Base-by-base conservation (phyloP, 1,140 invertebrate genomes). In the Charaxes varanes region DNA sequence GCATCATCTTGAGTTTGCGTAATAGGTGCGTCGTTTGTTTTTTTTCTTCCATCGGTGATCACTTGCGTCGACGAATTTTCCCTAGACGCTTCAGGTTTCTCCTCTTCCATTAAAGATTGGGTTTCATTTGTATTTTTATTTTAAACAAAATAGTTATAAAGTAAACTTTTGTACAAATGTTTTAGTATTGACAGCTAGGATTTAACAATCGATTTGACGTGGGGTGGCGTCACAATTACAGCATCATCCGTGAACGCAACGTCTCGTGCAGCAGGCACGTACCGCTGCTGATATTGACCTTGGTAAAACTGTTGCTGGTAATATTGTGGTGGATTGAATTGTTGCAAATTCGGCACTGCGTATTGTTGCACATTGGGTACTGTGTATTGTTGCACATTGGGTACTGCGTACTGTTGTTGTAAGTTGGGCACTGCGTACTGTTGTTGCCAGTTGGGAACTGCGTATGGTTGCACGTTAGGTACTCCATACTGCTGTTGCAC, bases 181-280 rank as follows among this genome's bases (percentile, higher is more conserved):
- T 58, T 51, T 33, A 48, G 37, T 53, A 22, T 49, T 64, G 52
- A 53, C 55, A 62, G 48, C 54, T 59, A 32, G 31, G 37, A 47
- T 53, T 50, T 50, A 42, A 46, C 48, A 42, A 18, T 6, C 26
- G 18, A 41, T 41, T 41, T 47, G 40, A 79, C 72, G 6, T 71
- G 62, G 0, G 79, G 79, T 0, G 79, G 73, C 0, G 79, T 80
- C 14, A 83, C 56, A 12, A 83, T 77, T 1, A 83, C 63, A 4
- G 79, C 76, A 23, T 83, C 79, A 32, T 83, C 79, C 5, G 79
- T 83, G 5, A 83, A 42, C 0, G 45, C 68, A 0, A 83, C 70
- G 32, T 80, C 76, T n/a, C 76, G 65, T 3, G 43, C 60, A 1
- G 55, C 53, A 6, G 62, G 67, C 7, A 41, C 40, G 17, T 62